Evolutionary conservation across 2,113 vertebrate genomes (phyloP).

Genomic region (Serilophus lunatus): DNA sequence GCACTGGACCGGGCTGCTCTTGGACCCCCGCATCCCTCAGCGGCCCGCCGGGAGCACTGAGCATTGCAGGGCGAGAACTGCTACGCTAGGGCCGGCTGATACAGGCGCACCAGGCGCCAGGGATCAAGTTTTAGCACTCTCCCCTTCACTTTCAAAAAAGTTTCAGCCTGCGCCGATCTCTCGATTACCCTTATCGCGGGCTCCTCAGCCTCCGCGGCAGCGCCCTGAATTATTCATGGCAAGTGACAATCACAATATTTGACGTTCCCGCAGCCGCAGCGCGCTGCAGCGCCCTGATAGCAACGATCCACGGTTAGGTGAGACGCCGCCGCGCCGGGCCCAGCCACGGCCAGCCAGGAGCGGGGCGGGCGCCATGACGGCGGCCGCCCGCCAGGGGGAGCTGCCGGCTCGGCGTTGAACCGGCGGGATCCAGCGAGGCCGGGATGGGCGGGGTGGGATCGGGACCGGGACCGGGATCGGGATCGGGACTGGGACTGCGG

Average conservation of each 20-base stretch:
- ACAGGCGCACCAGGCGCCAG: accelerated
- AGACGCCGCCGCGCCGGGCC: no score
- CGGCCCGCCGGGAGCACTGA: no score
- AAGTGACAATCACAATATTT: not conserved
- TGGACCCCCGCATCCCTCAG: no score
- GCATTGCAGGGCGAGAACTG: no score
- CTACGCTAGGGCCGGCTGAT: not conserved
- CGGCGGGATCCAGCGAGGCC: not conserved
- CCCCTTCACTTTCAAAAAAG: not conserved
- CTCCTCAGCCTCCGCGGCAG: not conserved
- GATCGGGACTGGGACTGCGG: not conserved
- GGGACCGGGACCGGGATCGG: no score
- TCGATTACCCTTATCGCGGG: not conserved
- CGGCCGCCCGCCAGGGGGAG: not conserved
- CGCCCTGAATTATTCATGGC: not conserved
- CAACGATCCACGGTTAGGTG: not conserved
- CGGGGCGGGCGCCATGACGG: no score
- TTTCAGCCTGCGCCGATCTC: not conserved
- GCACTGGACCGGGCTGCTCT: no score
- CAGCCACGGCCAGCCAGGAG: no score
- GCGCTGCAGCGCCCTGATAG: not conserved
- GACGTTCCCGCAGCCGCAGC: not conserved
- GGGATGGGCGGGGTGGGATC: not conserved
- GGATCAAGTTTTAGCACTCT: not conserved
- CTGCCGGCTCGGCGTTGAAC: constrained; percentile 46